A percentile compares a stretch with the other conserved stretches of the same genome.
Evolutionary conservation across 2,797 vertebrate species (phyloP).

Genomic region (Manis pentadactyla): DNA sequence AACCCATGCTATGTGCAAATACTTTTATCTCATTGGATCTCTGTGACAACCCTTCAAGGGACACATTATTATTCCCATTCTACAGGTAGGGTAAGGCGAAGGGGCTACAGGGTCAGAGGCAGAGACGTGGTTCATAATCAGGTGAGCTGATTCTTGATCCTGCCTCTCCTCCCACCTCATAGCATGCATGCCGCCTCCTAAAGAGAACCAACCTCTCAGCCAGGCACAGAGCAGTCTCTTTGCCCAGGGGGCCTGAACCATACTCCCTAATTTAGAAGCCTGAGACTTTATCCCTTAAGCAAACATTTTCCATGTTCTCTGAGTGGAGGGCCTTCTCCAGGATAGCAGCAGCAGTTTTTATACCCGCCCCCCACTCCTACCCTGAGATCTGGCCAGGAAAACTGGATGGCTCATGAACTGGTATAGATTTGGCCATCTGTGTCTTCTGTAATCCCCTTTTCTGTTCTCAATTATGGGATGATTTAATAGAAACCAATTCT

Average conservation of each 20-base stretch:
- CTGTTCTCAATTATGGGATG: slow-evolving; percentile 50
- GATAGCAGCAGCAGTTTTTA: not conserved
- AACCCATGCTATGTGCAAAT: not conserved
- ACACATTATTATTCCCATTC: not conserved
- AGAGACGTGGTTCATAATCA: not conserved
- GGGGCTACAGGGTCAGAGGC: not conserved
- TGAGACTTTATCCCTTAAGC: not conserved
- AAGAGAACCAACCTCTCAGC: not conserved
- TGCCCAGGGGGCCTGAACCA: not conserved
- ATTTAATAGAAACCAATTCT: slow-evolving; percentile 56
- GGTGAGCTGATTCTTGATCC: not conserved
- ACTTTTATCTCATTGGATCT: not conserved
- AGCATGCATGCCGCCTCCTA: not conserved
- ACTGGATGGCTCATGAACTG: not conserved
- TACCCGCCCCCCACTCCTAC: not conserved
- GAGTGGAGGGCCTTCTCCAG: not conserved
- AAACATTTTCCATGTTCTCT: not conserved
- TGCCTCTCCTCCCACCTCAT: not conserved
- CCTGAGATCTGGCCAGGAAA: not conserved
- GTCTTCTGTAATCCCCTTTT: slow-evolving; percentile 1
- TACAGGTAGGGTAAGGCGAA: not conserved
- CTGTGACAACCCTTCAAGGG: not conserved
- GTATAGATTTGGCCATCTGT: not conserved
- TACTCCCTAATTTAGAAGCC: not conserved
- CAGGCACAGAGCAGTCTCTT: not conserved